Base-by-base conservation (phyloP, 1,140 invertebrate genomes). In the Drosophila kepulauana region DNA sequence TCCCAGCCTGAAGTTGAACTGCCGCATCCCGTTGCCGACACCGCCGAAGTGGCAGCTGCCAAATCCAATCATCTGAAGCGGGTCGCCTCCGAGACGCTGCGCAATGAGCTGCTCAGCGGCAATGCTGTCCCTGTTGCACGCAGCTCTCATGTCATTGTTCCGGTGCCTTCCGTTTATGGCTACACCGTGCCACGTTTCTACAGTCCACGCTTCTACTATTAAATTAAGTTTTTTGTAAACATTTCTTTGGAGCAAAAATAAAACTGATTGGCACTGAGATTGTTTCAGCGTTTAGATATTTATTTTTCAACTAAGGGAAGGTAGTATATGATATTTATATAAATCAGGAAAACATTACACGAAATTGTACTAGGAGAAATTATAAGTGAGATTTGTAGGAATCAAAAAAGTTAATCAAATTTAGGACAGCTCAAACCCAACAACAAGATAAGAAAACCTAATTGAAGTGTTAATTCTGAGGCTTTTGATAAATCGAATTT, bases 21-120 rank as follows among this genome's bases (percentile, higher is more conserved):
- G 45, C 85, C 92, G 16, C 86, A 89, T 56, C 84, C 84, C 54
- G 75, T 92, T 52, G 56, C 68, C 30, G 91, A 93, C 33, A 89
- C 93, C 7, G 84, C 89, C 8, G 93, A 93, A 73, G 91, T 93
- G 10, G 79, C 87, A 0, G 91, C 89, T 0, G 92, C 89, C 71
- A 89, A 89, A 8, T 78, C 79, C 5, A 43, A 70, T 35, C 87
- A 91, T 41, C 66, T 91, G 51, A 79, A 89, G 28, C 81, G 74
- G 5, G 78, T 85, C 25, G 77, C 84, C 30, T 75, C 85, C 28
- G 89, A 91, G 6, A 61, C 75, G 6, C 61, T 78, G 20, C 81
- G 87, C 59, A 78, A 92, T 30, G 71, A 89, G 13, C 16, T 76
- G 3, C 48, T 80, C 25, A 66, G 91, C 1, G 93, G 87, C 62